Percentiles rank a stretch among this genome's conserved stretches.
Conservation (phyloP, 1,140 invertebrate genomes). For the Bactericera cockerelli region DNA sequence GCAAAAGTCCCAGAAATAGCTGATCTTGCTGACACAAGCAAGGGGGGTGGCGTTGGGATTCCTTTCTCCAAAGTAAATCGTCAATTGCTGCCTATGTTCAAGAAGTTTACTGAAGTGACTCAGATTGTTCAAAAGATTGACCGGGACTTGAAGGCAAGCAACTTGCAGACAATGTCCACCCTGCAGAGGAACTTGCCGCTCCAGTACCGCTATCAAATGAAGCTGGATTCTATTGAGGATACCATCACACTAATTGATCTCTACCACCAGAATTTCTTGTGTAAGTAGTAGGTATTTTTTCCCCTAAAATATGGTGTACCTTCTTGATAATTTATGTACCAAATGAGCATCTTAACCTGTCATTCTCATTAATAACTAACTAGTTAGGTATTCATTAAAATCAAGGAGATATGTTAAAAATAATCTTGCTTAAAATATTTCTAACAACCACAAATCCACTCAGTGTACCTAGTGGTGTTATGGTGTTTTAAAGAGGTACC, state of each 20-base stretch:
- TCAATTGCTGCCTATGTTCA: background rate
- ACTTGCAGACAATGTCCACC: background rate
- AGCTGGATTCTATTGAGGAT: background rate
- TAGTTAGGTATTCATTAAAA: too few species aligned
- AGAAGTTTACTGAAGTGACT: conserved; percentile 1
- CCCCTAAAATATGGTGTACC: too few species aligned
- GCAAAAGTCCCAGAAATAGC: background rate
- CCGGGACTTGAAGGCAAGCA: background rate
- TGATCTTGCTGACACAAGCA: background rate
- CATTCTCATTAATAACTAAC: too few species aligned
- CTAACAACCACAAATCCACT: too few species aligned
- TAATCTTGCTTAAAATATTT: too few species aligned
- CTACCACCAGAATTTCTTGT: background rate
- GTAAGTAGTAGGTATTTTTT: background rate
- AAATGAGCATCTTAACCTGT: too few species aligned
- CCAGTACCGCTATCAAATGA: background rate
- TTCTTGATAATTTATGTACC: too few species aligned
- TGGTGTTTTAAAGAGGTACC: too few species aligned
- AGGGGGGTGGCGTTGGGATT: background rate
- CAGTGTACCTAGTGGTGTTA: too few species aligned
- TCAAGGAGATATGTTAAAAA: too few species aligned
- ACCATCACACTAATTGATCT: background rate
- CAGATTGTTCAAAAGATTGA: background rate
- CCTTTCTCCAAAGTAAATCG: background rate
- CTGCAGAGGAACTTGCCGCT: background rate